phyloP scores from a whole-genome alignment of 2,113 vertebrate species.

The Ammodramus savannarum region DNA sequence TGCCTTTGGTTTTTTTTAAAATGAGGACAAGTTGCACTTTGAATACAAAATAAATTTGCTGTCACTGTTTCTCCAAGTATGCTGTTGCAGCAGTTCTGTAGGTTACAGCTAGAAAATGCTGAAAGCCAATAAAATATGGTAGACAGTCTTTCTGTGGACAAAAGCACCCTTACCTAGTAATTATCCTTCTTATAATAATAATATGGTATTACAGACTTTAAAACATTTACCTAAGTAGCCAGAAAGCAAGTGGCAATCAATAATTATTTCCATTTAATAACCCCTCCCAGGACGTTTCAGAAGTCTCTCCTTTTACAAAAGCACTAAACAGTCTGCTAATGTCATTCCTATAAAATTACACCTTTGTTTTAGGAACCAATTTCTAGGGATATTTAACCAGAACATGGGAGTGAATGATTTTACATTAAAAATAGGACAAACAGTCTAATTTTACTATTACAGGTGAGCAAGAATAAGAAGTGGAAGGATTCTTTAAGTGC shows the following conservation, averaged over 20 bases:
- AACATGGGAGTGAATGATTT: not conserved
- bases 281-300: not conserved
- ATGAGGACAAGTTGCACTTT: not conserved
- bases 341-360: not conserved
- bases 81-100: slow-evolving; percentile 5
- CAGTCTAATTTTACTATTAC: not conserved
- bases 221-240: not conserved
- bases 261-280: not conserved
- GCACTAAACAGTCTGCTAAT: not conserved
- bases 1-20: not conserved
- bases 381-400: not conserved
- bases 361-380: not conserved
- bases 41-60: not conserved
- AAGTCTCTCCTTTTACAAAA: not conserved
- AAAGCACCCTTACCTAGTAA: not conserved
- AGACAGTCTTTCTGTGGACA: not conserved
- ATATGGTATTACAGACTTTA: not conserved
- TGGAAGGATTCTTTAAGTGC: not conserved
- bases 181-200: not conserved
- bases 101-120: not conserved
- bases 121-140: not conserved
- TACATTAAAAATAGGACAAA: not conserved
- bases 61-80: not conserved
- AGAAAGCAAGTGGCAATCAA: not conserved
- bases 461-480: not conserved